Conservation (phyloP, 92 coral and sea anemone genomes). For the Pocillopora grandis region DNA sequence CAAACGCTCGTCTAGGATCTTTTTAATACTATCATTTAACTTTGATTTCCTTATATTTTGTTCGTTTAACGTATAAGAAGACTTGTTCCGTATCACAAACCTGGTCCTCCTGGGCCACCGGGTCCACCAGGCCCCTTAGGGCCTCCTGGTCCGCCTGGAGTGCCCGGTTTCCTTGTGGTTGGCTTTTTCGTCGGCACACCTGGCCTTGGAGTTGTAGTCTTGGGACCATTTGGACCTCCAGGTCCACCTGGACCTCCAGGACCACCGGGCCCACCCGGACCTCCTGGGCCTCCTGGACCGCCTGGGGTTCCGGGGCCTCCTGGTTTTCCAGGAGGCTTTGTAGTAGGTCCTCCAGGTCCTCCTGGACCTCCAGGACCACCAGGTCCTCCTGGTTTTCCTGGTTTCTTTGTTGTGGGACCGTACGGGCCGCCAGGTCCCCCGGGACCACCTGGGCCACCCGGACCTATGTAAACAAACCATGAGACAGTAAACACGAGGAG, state of each 20-base stretch:
- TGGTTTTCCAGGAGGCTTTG: constrained; percentile 67
- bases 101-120: constrained; percentile 69
- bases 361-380: constrained; percentile 88
- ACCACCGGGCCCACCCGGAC: constrained; percentile 82
- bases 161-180: constrained; percentile 60
- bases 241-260: constrained; percentile 95
- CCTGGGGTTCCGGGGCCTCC: constrained; percentile 81
- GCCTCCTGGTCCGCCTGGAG: constrained; percentile 84
- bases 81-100: constrained; percentile 56
- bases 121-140: constrained; percentile 81
- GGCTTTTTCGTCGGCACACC: constrained; percentile 61
- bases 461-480: constrained; percentile 40
- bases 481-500: too few relatives aligned
- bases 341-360: constrained; percentile 55
- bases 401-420: constrained; percentile 64
- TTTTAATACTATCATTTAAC: too few relatives aligned
- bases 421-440: constrained; percentile 90
- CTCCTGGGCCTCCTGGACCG: constrained; percentile 87
- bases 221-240: constrained; percentile 83
- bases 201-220: constrained; percentile 30
- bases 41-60: too few relatives aligned
- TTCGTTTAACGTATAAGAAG: too few relatives aligned
- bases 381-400: constrained; percentile 76
- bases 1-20: too few relatives aligned
- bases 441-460: constrained; percentile 76